These are phyloP conservation scores for Bubalus kerabau DNA, from an alignment of 2,113 vertebrate genomes.

Conservation along the genomic window DNA sequence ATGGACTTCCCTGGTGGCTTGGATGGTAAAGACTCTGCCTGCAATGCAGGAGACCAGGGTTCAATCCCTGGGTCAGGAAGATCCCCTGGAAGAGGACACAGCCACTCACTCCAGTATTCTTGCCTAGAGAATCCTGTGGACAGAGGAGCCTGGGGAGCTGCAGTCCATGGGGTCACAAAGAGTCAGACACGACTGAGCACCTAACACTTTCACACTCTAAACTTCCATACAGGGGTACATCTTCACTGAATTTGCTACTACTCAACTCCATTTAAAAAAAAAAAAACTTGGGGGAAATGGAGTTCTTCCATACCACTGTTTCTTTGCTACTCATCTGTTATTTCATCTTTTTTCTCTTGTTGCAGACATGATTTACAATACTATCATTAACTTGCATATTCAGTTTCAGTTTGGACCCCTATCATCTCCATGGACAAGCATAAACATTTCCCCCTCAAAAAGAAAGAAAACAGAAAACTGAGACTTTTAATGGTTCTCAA, in stretches of 20 bases:
- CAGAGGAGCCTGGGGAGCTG: neutral
- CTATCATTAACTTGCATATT: neutral
- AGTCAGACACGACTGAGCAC: neutral
- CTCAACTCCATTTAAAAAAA: neutral
- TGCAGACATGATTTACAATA: neutral
- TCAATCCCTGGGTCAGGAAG: neutral
- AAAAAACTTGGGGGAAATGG: neutral
- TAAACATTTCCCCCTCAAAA: neutral
- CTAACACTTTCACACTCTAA: neutral
- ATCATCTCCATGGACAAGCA: neutral
- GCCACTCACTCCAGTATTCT: neutral
- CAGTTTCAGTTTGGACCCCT: neutral
- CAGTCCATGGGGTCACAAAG: neutral
- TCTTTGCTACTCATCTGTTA: neutral
- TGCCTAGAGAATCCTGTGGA: neutral
- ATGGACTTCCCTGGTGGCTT: neutral
- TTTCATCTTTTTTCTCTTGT: neutral
- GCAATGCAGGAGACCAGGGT: neutral
- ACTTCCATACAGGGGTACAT: neutral
- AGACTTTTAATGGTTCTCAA: neutral
- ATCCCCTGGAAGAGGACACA: neutral
- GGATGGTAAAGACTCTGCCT: neutral
- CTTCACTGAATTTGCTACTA: neutral
- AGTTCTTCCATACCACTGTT: neutral
- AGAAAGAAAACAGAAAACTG: neutral